These are phyloP conservation scores for Dromococcyx pavoninus DNA, from an alignment of 2,797 vertebrate species.

Conservation along the genomic window DNA sequence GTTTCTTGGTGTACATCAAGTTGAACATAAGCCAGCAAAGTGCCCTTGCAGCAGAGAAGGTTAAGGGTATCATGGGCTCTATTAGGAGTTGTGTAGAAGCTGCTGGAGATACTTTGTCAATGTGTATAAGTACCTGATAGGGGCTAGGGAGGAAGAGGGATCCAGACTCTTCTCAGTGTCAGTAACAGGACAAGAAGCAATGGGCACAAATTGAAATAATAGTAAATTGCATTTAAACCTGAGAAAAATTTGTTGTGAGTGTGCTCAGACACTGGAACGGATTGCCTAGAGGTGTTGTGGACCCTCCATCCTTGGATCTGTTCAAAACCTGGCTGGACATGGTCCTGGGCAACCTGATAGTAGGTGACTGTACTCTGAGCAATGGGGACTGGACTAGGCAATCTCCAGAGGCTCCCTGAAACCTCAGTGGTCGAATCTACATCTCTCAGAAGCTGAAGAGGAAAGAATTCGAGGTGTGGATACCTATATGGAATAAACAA, in stretches of 20 bases:
- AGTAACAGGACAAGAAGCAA: too few species aligned
- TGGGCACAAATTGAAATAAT: too few species aligned
- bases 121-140: not conserved
- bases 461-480: not conserved
- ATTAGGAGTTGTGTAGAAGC: not conserved
- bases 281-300: too few species aligned
- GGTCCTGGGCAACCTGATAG: not conserved
- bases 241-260: too few species aligned
- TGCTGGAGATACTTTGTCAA: not conserved
- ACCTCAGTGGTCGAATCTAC: not conserved
- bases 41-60: too few species aligned
- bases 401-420: not conserved
- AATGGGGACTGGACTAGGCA: not conserved
- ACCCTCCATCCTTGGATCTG: too few species aligned
- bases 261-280: too few species aligned
- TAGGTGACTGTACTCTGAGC: not conserved
- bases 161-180: too few species aligned
- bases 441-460: not conserved
- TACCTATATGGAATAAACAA: not conserved
- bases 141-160: not conserved
- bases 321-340: too few species aligned
- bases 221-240: too few species aligned
- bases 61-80: not conserved
- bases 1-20: not conserved
- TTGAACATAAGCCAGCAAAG: not conserved